A percentile compares a stretch with the other conserved stretches of the same genome.
Conservation (phyloP, 2,888 invertebrate species). For the Hypena proboscidalis region DNA sequence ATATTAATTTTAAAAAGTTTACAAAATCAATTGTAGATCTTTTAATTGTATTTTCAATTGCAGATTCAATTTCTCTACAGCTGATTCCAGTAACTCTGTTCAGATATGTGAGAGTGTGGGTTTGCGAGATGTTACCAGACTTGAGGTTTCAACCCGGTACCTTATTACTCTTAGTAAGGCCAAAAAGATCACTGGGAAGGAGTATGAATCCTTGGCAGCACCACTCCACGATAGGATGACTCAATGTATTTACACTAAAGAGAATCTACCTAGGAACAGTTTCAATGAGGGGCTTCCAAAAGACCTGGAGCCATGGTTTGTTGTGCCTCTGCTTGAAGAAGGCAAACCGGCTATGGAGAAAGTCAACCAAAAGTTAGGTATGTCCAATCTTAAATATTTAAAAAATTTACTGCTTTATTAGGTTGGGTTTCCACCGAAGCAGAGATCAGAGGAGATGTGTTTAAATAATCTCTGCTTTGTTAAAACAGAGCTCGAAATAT, state of each 20-base stretch:
- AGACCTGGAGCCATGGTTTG: conserved; percentile 90
- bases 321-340: conserved; percentile 92
- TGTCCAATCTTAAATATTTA: conserved; percentile 25
- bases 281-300: conserved; percentile 88
- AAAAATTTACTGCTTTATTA: no score
- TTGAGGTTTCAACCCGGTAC: conserved; percentile 94
- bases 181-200: conserved; percentile 62
- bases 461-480: no score
- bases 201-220: conserved; percentile 81
- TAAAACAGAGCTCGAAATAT: no score
- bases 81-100: conserved; percentile 98
- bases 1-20: no score
- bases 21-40: no score
- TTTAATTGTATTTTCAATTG: conserved; percentile 5
- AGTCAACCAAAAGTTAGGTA: conserved; percentile 91
- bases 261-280: conserved; percentile 87
- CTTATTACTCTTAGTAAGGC: conserved; percentile 81
- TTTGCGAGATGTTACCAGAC: conserved; percentile 89
- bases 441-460: no score
- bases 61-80: conserved; percentile 97
- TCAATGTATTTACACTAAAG: conserved; percentile 91
- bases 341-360: conserved; percentile 92
- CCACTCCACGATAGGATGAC: conserved; percentile 97
- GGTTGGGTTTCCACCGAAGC: no score
- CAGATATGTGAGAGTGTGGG: conserved; percentile 96